Evolutionary conservation across 2,113 vertebrate species (phyloP).

Genomic region (Proterorhinus semilunaris): DNA sequence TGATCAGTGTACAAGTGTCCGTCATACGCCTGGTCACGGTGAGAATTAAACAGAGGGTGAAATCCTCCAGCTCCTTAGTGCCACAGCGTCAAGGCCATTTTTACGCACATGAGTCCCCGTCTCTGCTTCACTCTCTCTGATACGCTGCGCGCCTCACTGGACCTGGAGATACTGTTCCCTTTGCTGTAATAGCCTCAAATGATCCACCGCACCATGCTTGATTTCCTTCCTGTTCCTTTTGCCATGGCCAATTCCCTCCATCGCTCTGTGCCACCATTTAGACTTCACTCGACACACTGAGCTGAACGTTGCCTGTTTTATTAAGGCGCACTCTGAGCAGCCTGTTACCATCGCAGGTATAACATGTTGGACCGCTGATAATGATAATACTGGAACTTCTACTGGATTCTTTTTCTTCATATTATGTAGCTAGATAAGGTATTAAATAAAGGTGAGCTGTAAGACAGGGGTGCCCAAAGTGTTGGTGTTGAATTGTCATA

Average conservation of each 20-base stretch:
- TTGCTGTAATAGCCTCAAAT: slow-evolving; percentile 50
- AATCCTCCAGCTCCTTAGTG: slow-evolving; percentile 37
- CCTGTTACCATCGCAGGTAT: slow-evolving; percentile 26
- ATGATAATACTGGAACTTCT: background rate
- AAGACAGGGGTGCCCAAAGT: no score
- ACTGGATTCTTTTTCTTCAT: slow-evolving; percentile 16
- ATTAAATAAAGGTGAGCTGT: slow-evolving; percentile 14
- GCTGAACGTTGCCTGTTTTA: slow-evolving; percentile 26
- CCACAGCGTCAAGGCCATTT: slow-evolving; percentile 34
- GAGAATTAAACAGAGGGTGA: slow-evolving; percentile 56
- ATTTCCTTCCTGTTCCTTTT: slow-evolving; percentile 55
- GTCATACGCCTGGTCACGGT: slow-evolving; percentile 44
- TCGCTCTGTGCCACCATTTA: slow-evolving; percentile 24
- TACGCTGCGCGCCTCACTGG: slow-evolving; percentile 28
- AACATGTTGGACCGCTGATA: slow-evolving; percentile 11
- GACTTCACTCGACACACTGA: slow-evolving; percentile 42
- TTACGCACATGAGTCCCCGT: slow-evolving; percentile 28
- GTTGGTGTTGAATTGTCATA: no score
- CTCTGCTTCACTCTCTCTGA: slow-evolving; percentile 45
- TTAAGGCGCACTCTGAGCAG: slow-evolving; percentile 11
- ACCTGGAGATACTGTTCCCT: slow-evolving; percentile 35
- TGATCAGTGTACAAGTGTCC: slow-evolving; percentile 38
- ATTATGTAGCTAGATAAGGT: background rate
- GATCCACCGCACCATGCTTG: slow-evolving; percentile 51
- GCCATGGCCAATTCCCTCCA: slow-evolving; percentile 42